Base-by-base conservation (phyloP, 2,797 vertebrate genomes). In the Pantherophis vulpinus region DNA sequence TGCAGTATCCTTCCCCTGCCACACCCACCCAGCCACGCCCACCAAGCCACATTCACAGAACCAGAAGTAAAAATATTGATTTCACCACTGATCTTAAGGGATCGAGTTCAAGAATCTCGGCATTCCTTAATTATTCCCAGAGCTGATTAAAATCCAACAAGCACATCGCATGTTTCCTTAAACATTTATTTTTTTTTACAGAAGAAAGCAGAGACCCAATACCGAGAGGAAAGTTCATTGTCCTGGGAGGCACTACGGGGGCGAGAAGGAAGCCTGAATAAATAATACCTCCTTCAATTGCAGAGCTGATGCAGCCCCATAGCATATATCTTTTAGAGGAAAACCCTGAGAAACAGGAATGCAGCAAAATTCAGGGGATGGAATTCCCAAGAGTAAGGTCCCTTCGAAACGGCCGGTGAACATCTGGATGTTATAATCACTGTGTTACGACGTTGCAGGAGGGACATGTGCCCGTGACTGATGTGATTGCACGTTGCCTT, bases 321-420 rank as follows among this genome's bases (percentile, higher is more conserved):
- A 58, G 8, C n/a, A 59, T 23, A 29, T 37, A 2, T 11, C 56
- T 88, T 88, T 58, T 59, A 88, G 55, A n/a, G 23, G n/a, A 59
- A 32, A 18, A 27, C 11, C n/a, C 16, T 0, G 9, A 37, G n/a
- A 4, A 59, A 37, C 0, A 88, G 55, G 29, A 37, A 23, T 5
- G 55, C 56, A 3, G n/a, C n/a, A 11, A 88, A 88, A 18, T 23
- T 6, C 18, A 58, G n/a, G 1, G 20, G n/a, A 2, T 20, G 27
- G n/a, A 16, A 10, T 23, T 47, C 14, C 14, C 25, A 63, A 8
- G 9, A 25, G 7, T 10, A 27, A 89, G 27, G 27, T 23, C 37
- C 14, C 5, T 14, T 89, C 0, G 88, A 51, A 51, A 1, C 0
- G 1, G 12, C 37, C 29, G 0, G 0, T 11, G 4, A 16, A 89